phyloP scores from a whole-genome alignment of 2,888 invertebrate genomes.

The Dicyrtoma fusca region DNA sequence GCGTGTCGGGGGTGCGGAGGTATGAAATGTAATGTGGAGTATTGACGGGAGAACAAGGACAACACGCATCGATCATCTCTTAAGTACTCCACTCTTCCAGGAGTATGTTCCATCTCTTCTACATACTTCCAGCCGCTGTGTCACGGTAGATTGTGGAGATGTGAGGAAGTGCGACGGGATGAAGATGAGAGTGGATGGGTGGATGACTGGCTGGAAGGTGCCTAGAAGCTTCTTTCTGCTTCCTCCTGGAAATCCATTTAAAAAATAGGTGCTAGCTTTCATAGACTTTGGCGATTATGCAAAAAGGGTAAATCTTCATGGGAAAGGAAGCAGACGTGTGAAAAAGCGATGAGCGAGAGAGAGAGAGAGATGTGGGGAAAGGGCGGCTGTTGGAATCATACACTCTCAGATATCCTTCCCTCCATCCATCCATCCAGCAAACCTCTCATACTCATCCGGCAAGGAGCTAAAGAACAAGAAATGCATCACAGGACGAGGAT shows the following conservation, averaged over 20 bases:
- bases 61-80: conserved; percentile 36
- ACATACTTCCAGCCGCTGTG: no score
- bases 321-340: conserved; percentile 56
- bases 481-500: neutral
- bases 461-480: no score
- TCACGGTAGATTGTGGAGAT: no score
- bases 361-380: conserved; percentile 17
- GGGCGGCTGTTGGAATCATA: neutral
- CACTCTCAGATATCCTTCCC: no score
- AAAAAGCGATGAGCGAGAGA: conserved; percentile 45
- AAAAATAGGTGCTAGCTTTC: conserved; percentile 53
- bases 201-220: conserved; percentile 5
- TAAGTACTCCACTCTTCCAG: conserved; percentile 25
- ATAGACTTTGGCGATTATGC: conserved; percentile 57
- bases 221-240: conserved; percentile 35
- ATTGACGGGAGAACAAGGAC: conserved; percentile 15
- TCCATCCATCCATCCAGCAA: neutral
- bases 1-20: no score
- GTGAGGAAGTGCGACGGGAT: neutral
- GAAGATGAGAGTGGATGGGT: conserved; percentile 12
- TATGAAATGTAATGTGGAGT: neutral
- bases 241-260: conserved; percentile 48
- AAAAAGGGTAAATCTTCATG: conserved; percentile 57
- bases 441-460: no score
- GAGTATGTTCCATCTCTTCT: no score